Conservation (phyloP, 2,113 vertebrate species). For the Mohoua ochrocephala region DNA sequence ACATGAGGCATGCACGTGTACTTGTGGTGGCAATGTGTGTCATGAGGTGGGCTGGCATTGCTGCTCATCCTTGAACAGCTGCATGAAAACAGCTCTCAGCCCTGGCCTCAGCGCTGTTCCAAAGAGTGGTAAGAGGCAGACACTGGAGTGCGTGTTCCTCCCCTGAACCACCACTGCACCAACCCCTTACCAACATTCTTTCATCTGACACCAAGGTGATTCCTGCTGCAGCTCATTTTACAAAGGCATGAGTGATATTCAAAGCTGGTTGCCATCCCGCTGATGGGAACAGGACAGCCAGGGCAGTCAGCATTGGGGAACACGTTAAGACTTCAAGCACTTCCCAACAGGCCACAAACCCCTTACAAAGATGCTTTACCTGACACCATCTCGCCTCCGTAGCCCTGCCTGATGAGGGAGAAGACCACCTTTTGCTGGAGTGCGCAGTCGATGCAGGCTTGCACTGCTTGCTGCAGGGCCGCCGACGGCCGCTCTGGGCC, state of each 20-base stretch:
- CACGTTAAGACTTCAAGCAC: neutral
- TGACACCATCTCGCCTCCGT: constrained; percentile 91
- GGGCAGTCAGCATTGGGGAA: neutral
- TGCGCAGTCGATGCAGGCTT: constrained; percentile 94
- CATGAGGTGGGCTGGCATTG: neutral
- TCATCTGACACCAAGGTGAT: neutral
- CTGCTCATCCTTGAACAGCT: neutral
- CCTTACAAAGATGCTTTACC: constrained; percentile 67
- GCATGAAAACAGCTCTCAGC: neutral
- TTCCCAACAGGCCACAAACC: neutral
- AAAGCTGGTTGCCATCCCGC: neutral
- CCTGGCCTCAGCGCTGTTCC: neutral
- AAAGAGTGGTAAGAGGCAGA: accelerated
- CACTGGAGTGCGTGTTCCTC: neutral
- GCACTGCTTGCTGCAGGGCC: constrained; percentile 91
- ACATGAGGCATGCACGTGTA: neutral
- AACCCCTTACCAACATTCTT: neutral
- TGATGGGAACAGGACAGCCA: neutral
- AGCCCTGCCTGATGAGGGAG: constrained; percentile 92
- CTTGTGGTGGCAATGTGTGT: accelerated
- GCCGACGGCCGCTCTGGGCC: constrained; percentile 85
- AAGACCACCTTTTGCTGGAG: constrained; percentile 93
- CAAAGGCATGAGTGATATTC: neutral
- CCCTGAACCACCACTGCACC: neutral
- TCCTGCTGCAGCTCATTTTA: neutral